A percentile compares a stretch with the other conserved stretches of the same genome.
These are phyloP conservation scores for Aphaenogaster floridana DNA, from an alignment of 1,140 invertebrate species.

Conservation along the genomic window DNA sequence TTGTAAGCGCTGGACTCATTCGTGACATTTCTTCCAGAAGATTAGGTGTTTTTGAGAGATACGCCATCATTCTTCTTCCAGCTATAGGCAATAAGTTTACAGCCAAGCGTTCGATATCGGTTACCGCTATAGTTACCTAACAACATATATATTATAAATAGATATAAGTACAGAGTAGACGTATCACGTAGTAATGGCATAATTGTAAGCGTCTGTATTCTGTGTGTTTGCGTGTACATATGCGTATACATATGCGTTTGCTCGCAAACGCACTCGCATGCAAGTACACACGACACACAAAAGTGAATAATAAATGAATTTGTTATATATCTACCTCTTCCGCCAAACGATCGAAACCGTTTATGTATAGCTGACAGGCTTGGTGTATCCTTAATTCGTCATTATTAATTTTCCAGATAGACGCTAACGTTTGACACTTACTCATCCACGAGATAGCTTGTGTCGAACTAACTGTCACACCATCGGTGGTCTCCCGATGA, in stretches of 20 bases:
- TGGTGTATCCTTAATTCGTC: conserved; percentile 93
- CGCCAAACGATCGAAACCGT: conserved; percentile 92
- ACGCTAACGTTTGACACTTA: conserved; percentile 90
- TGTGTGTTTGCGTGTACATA: neutral
- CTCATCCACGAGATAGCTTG: conserved; percentile 91
- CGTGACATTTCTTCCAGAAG: conserved; percentile 89
- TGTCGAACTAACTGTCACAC: conserved; percentile 86
- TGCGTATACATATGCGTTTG: neutral
- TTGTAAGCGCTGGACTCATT: conserved; percentile 90
- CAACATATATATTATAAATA: conserved; percentile 41
- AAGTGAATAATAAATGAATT: conserved; percentile 32
- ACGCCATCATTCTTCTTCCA: conserved; percentile 90
- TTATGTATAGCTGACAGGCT: conserved; percentile 92
- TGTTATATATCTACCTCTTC: conserved; percentile 88
- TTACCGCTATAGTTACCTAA: conserved; percentile 89
- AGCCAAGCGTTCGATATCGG: conserved; percentile 89
- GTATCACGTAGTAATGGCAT: neutral
- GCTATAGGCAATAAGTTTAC: conserved; percentile 90
- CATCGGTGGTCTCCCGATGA: conserved; percentile 87
- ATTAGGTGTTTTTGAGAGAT: conserved; percentile 88
- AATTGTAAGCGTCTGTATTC: neutral
- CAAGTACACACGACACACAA: conserved; percentile 2
- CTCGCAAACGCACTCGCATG: neutral
- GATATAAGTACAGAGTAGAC: neutral
- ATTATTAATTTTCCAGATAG: conserved; percentile 93